Conservation (phyloP, 2,888 invertebrate genomes). For the Calephelis perditalis region DNA sequence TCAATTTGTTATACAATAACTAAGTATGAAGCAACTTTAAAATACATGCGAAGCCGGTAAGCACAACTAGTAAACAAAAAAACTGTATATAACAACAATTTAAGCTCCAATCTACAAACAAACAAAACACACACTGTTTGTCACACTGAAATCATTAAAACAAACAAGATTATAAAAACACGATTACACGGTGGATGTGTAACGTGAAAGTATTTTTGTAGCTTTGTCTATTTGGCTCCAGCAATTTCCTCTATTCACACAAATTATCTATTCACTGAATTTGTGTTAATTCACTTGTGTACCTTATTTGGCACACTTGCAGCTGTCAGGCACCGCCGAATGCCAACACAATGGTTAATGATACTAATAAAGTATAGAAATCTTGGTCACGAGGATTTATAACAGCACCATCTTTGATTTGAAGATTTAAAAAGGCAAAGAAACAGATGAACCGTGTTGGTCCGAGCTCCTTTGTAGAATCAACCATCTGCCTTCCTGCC, state of each 20-base stretch:
- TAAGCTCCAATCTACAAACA: no score
- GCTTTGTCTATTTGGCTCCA: slow-evolving; percentile 17
- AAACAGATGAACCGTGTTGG: no score
- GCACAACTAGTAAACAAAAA: no score
- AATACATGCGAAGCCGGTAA: no score
- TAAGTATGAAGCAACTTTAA: no score
- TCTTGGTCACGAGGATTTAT: not conserved
- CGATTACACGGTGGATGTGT: slow-evolving; percentile 13
- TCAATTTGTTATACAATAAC: no score
- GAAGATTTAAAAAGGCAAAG: no score
- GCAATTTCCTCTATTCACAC: slow-evolving; percentile 28
- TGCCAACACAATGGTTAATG: slow-evolving; percentile 24
- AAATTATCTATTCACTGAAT: slow-evolving; percentile 29
- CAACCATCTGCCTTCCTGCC: no score
- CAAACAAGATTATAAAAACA: slow-evolving; percentile 8
- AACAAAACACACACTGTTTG: not conserved
- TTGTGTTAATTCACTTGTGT: slow-evolving; percentile 31
- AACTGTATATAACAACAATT: no score
- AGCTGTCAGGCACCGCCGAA: slow-evolving; percentile 7
- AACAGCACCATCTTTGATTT: no score
- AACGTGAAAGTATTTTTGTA: slow-evolving; percentile 15
- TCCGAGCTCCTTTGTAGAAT: no score
- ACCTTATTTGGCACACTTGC: slow-evolving; percentile 28
- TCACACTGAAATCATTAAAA: not conserved
- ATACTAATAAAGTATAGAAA: slow-evolving; percentile 19